Evolutionary conservation across 2,113 vertebrate species (phyloP).

Genomic region (Oryzias celebensis): DNA sequence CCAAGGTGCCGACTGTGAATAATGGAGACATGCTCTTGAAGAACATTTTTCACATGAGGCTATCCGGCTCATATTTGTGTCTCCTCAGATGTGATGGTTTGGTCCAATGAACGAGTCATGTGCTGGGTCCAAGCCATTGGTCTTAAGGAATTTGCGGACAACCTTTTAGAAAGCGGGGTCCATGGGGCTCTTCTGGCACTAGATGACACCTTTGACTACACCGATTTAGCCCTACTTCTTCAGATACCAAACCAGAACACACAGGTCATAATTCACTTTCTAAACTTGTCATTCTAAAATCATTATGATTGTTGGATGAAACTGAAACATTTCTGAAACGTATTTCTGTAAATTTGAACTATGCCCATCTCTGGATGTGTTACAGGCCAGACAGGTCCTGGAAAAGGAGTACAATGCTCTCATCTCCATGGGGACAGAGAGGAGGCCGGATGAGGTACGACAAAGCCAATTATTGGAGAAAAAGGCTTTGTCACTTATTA

Average conservation of each 20-base stretch:
- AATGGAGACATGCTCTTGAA: background rate
- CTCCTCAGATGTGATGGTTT: conserved; percentile 89
- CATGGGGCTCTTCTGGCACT: conserved; percentile 88
- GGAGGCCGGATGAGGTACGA: conserved; percentile 89
- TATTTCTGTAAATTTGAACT: background rate
- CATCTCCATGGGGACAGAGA: conserved; percentile 88
- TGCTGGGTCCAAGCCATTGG: conserved; percentile 91
- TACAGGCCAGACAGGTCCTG: conserved; percentile 87
- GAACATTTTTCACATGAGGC: too few species aligned
- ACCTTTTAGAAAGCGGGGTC: conserved; percentile 89
- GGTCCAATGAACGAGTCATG: conserved; percentile 94
- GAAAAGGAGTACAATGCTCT: conserved; percentile 92
- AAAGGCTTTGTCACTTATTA: conserved; percentile 2
- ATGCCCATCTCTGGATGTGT: background rate
- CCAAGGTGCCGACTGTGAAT: conserved; percentile 75
- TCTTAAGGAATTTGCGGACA: conserved; percentile 90
- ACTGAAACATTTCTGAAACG: background rate
- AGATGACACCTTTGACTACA: conserved; percentile 94
- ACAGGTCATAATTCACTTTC: conserved; percentile 73
- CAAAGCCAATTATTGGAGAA: conserved; percentile 19
- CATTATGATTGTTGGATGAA: background rate
- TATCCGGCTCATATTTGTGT: background rate
- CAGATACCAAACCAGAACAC: conserved; percentile 93
- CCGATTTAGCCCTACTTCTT: conserved; percentile 87
- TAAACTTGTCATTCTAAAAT: background rate